A percentile compares a stretch with the other conserved stretches of the same genome.
Conservation (phyloP, 2,888 invertebrate species). For the Tetropium fuscum region DNA sequence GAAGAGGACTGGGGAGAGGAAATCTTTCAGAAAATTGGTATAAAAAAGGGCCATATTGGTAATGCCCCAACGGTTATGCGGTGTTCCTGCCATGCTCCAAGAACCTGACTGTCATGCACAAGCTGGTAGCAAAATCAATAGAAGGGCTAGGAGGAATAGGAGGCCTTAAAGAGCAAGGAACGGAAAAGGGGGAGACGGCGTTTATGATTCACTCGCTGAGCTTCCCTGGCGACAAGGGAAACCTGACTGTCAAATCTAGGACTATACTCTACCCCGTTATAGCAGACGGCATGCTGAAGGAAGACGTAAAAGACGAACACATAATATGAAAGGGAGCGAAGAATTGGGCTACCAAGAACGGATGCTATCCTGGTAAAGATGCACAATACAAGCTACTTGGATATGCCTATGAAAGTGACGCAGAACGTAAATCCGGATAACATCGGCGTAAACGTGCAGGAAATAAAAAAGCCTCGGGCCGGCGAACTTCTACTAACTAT, state of each 20-base stretch:
- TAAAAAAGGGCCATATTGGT: slow-evolving; percentile 23
- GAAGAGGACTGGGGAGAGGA: slow-evolving; percentile 35
- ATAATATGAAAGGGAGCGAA: too few relatives aligned
- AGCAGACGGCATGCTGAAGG: background rate
- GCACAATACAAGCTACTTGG: slow-evolving; percentile 28
- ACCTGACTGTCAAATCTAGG: slow-evolving; percentile 24
- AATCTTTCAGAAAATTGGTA: slow-evolving; percentile 15
- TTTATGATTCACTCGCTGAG: slow-evolving; percentile 34
- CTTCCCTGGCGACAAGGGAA: slow-evolving; percentile 39
- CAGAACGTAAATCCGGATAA: background rate
- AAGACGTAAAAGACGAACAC: too few relatives aligned
- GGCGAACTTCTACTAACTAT: slow-evolving; percentile 13
- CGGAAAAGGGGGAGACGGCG: slow-evolving; percentile 28
- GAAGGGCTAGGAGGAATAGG: slow-evolving; percentile 24
- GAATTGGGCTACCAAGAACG: too few relatives aligned
- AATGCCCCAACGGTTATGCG: slow-evolving; percentile 23
- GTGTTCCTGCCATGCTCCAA: slow-evolving; percentile 31
- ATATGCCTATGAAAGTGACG: slow-evolving; percentile 31
- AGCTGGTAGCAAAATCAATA: slow-evolving; percentile 16
- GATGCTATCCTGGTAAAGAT: slow-evolving; percentile 25
- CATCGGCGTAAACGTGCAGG: background rate
- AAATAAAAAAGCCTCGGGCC: slow-evolving; percentile 9
- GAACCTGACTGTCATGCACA: slow-evolving; percentile 22
- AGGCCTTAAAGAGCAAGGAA: slow-evolving; percentile 27
- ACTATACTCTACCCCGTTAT: slow-evolving; percentile 28